A percentile compares a stretch with the other conserved stretches of the same genome.
These are phyloP conservation scores for Pogona vitticeps DNA, from an alignment of 2,113 vertebrate species.

Conservation along the genomic window DNA sequence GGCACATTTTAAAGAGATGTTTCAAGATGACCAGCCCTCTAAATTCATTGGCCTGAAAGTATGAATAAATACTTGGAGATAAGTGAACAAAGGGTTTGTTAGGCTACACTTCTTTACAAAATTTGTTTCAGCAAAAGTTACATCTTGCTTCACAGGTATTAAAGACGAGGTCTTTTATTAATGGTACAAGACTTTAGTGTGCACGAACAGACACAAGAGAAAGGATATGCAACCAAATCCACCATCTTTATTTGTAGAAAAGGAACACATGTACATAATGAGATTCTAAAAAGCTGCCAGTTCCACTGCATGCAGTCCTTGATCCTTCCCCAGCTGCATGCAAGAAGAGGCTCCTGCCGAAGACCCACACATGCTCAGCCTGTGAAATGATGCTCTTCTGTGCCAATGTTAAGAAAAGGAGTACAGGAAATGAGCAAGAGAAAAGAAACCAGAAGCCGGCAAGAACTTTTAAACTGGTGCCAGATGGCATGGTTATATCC, in stretches of 20 bases:
- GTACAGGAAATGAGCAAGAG: background rate
- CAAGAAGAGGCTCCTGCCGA: background rate
- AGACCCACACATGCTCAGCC: background rate
- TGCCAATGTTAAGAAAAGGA: background rate
- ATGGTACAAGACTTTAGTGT: background rate
- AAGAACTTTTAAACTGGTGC: background rate
- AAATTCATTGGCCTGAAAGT: background rate
- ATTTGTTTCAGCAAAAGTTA: background rate
- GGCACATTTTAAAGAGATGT: background rate
- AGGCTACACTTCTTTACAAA: background rate
- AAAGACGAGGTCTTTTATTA: background rate
- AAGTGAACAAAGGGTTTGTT: no score
- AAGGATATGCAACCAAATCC: background rate
- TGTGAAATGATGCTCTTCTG: background rate
- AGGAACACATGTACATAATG: background rate
- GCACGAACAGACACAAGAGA: background rate
- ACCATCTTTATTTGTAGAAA: conserved; percentile 25
- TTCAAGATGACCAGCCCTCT: background rate
- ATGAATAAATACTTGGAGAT: background rate
- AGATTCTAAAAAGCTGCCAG: background rate
- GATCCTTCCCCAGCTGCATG: background rate
- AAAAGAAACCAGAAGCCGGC: background rate
- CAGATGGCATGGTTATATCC: background rate
- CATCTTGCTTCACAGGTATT: background rate
- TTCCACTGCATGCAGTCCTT: background rate